These are phyloP conservation scores for Andrena marginata DNA, from an alignment of 2,888 invertebrate genomes.

Conservation along the genomic window DNA sequence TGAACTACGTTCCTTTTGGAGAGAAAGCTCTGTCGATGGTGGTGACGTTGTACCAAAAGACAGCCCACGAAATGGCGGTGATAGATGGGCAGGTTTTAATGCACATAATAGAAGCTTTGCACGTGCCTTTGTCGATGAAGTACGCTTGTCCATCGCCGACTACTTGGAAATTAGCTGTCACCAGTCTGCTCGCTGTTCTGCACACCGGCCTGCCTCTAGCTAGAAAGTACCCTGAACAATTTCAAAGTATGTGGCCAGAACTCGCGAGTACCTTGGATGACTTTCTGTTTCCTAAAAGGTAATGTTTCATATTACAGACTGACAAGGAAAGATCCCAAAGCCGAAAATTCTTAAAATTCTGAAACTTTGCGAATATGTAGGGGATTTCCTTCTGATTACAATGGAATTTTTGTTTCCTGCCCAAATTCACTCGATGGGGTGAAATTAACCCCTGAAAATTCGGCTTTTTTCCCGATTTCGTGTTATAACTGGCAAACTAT, in stretches of 20 bases:
- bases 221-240: constrained; percentile 90
- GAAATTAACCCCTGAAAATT: too few species aligned
- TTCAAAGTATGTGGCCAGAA: constrained; percentile 93
- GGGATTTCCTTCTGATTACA: too few species aligned
- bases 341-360: too few species aligned
- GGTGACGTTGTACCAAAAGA: constrained; percentile 91
- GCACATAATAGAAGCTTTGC: constrained; percentile 90
- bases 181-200: constrained; percentile 91
- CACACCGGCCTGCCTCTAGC: constrained; percentile 95
- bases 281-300: constrained; percentile 95
- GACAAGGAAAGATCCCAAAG: too few species aligned
- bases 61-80: constrained; percentile 90
- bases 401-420: too few species aligned
- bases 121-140: constrained; percentile 91
- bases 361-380: too few species aligned
- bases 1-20: constrained; percentile 95
- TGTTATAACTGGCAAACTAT: too few species aligned
- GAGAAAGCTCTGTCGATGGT: constrained; percentile 92
- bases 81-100: constrained; percentile 90
- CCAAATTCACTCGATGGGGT: too few species aligned
- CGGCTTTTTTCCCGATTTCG: too few species aligned
- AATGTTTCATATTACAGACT: constrained; percentile 58
- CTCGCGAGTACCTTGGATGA: constrained; percentile 94
- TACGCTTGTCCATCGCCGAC: constrained; percentile 92
- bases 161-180: constrained; percentile 94